Percentiles rank a stretch among this genome's conserved stretches.
These are phyloP conservation scores for Subanguina moxae DNA, from an alignment of 1,140 invertebrate species.

Conservation along the genomic window DNA sequence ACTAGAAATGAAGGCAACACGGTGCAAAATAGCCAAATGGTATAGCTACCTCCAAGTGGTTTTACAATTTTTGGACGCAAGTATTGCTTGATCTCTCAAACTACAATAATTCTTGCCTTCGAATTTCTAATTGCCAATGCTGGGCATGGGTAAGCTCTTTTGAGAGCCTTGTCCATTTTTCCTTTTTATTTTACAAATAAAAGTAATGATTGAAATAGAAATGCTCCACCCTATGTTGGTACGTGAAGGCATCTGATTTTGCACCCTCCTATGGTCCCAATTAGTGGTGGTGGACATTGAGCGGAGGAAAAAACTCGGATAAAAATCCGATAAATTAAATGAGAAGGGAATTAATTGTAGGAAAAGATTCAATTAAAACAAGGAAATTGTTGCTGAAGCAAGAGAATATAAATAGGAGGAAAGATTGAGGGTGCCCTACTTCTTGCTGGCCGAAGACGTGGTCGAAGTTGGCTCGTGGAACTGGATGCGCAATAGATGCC, in stretches of 20 bases:
- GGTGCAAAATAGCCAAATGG: too few relatives aligned
- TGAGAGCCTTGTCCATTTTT: background rate
- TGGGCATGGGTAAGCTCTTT: background rate
- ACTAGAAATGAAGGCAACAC: too few relatives aligned
- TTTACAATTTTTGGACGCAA: too few relatives aligned
- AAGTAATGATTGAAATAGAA: too few relatives aligned
- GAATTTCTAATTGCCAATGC: background rate
- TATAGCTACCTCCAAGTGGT: too few relatives aligned
- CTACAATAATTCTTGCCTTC: too few relatives aligned
- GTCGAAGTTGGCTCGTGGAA: slow-evolving; percentile 1
- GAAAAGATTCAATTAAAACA: background rate
- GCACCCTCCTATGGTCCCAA: too few relatives aligned
- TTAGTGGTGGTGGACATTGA: too few relatives aligned
- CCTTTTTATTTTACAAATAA: too few relatives aligned
- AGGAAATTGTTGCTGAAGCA: background rate
- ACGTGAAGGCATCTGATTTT: background rate
- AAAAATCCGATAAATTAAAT: slow-evolving; percentile 8
- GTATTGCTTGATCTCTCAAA: too few relatives aligned
- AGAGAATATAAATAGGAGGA: background rate
- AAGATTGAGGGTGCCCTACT: background rate
- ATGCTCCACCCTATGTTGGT: background rate
- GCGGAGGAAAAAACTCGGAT: background rate
- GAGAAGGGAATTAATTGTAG: background rate
- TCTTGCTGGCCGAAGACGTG: background rate
- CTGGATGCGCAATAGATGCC: background rate